Base-by-base conservation (phyloP, 2,888 invertebrate genomes). In the Philereme vetulata region DNA sequence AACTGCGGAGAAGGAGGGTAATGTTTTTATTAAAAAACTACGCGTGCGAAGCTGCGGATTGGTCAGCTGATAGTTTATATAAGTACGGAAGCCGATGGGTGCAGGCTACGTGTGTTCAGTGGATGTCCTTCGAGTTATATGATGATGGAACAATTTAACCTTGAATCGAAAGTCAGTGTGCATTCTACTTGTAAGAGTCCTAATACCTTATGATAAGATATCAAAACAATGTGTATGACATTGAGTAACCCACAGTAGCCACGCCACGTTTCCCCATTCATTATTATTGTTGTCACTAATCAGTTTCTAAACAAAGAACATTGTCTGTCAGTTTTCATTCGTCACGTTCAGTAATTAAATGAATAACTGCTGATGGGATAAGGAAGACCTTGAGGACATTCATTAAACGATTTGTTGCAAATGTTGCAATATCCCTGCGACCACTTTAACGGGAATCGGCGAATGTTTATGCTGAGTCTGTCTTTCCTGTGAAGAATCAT, bases 341-440 rank as follows among this genome's bases (percentile, higher is more conserved):
- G 42, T 43, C 44, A 44, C 44, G 44, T 44, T 4, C 44, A 21
- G 8, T 9, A 4, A 44, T 44, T 42, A 42, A 7, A 42, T 5
- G n/a, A 36, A 45, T 52, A 45, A 44, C 38, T 52, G 35, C n/a
- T 43, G 52, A 52, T 11, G 45, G 11, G 51, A 52, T 52, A 45
- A 52, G 45, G 33, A 11, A 42, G 21, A 44, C 52, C 52, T 52
- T 52, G 52, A 40, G 44, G 45, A 52, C 45, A 45, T 44, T 52
- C 52, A 36, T 33, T 51, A 9, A 50, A 44, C 44, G 43, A 45
- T 52, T 52, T 38, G 36, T 52, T 45, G 38, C 52, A 9, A 42
- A n/a, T n/a, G 8, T 8, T n/a, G 8, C 7, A 42, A 0, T n/a
- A 42, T 3, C 9, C 9, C 42, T 4, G 42, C 9, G 7, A n/a